Evolutionary conservation across 2,113 vertebrate species (phyloP).

Genomic region (Neodon shergylaensis): DNA sequence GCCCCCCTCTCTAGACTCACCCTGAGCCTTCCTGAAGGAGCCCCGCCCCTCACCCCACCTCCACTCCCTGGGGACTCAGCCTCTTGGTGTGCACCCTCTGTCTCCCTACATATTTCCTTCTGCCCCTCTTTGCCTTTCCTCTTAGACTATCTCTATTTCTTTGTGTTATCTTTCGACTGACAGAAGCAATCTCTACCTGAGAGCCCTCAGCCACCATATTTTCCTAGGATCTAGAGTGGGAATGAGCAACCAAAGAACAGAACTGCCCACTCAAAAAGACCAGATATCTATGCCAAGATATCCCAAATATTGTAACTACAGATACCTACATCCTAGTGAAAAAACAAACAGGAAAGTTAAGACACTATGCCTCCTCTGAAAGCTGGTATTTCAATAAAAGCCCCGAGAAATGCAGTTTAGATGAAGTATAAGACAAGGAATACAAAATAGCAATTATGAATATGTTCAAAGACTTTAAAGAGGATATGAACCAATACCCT

Average conservation of each 20-base stretch:
- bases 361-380: neutral
- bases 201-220: neutral
- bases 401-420: neutral
- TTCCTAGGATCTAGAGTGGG: neutral
- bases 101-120: neutral
- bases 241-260: neutral
- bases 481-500: neutral
- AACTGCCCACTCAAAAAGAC: neutral
- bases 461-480: neutral
- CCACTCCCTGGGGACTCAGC: neutral
- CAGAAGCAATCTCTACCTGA: neutral
- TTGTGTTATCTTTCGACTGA: neutral
- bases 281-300: no score
- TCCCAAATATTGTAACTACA: neutral
- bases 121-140: neutral
- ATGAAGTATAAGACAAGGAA: neutral
- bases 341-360: neutral
- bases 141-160: neutral
- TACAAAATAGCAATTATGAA: neutral
- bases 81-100: neutral
- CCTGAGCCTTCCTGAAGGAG: no score
- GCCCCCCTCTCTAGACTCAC: neutral
- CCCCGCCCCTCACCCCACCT: neutral
- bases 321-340: neutral
- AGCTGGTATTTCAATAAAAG: neutral